Evolutionary conservation across 2,797 vertebrate species (phyloP).

Genomic region (Mus caroli): DNA sequence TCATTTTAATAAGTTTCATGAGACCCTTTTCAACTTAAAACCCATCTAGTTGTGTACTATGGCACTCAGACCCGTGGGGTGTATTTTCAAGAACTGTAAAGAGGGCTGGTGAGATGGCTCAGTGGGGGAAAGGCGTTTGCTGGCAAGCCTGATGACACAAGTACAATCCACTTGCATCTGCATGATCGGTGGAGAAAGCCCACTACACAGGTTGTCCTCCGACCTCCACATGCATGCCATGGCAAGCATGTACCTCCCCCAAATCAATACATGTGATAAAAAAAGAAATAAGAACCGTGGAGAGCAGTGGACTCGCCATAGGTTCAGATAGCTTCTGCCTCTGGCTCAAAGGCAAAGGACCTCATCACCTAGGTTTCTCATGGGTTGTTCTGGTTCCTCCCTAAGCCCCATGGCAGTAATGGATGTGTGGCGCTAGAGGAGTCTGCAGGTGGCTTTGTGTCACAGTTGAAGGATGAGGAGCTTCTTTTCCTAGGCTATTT

Average conservation of each 20-base stretch:
- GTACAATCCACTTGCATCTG: neutral
- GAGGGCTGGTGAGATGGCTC: too few species aligned
- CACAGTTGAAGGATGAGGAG: neutral
- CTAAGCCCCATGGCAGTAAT: fast-evolving
- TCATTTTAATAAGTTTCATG: conserved; percentile 1
- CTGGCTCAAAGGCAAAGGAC: neutral
- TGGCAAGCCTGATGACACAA: neutral
- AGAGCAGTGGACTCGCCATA: neutral
- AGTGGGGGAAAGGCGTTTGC: neutral
- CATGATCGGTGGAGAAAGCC: too few species aligned
- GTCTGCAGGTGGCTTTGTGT: neutral
- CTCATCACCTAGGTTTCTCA: neutral
- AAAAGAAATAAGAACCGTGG: neutral
- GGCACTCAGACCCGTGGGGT: neutral
- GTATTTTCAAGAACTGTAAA: neutral
- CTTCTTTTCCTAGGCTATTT: conserved; percentile 10
- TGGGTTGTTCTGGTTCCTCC: neutral
- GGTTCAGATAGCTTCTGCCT: neutral
- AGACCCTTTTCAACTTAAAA: conserved; percentile 42
- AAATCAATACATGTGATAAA: neutral
- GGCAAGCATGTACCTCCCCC: neutral
- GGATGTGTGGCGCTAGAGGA: neutral
- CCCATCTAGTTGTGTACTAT: neutral
- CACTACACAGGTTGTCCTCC: neutral
- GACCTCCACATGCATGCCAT: neutral